Evolutionary conservation across 2,113 vertebrate genomes (phyloP).

Genomic region (Typhlomys cinereus): DNA sequence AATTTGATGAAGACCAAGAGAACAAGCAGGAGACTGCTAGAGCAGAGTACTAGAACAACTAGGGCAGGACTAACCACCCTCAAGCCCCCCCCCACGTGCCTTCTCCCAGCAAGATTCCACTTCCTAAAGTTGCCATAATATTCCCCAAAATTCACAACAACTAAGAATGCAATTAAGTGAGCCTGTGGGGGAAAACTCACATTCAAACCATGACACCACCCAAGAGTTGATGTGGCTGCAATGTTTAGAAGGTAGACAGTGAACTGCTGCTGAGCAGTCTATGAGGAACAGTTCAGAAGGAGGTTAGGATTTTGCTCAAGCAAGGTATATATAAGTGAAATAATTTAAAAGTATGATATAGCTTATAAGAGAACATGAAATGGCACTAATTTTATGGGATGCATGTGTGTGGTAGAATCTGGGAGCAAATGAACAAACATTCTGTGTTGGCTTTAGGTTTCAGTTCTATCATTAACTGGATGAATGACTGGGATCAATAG

Average conservation of each 20-base stretch:
- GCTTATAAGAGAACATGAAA: not conserved
- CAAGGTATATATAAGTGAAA: not conserved
- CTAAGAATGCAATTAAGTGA: no score
- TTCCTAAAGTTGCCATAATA: no score
- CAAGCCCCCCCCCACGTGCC: no score
- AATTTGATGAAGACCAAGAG: no score
- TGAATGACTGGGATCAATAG: not conserved
- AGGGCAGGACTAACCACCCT: no score
- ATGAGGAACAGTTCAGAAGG: not conserved
- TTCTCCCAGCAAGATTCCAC: no score
- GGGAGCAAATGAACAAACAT: not conserved
- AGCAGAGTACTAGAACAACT: no score
- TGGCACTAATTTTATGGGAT: not conserved
- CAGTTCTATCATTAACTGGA: not conserved
- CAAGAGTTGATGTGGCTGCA: not conserved
- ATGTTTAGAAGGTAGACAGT: rapidly evolving
- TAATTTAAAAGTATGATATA: not conserved
- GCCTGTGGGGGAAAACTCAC: no score
- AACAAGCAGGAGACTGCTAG: no score
- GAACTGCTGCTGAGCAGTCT: not conserved
- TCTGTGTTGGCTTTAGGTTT: not conserved
- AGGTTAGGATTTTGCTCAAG: not conserved
- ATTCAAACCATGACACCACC: no score
- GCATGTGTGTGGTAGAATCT: not conserved
- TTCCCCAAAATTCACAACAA: no score